These are phyloP conservation scores for Enteromius treurensis DNA, from an alignment of 2,797 vertebrate genomes.

Conservation along the genomic window DNA sequence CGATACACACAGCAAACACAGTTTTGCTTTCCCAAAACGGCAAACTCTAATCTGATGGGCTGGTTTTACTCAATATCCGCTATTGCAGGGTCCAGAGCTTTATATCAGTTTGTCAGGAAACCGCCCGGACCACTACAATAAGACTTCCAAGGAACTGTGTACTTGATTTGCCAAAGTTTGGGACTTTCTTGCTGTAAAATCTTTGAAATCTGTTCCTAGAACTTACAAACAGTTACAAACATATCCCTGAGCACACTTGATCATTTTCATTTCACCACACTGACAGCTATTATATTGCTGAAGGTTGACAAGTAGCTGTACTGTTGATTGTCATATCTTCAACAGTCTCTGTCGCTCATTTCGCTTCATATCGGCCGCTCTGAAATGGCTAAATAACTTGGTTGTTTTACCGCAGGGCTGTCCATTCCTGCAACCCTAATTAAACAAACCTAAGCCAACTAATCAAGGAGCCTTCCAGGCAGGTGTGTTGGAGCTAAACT, in stretches of 20 bases:
- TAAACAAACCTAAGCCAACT: not conserved
- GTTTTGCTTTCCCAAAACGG: not conserved
- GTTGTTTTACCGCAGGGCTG: not conserved
- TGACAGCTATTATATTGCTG: not conserved
- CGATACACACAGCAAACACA: not conserved
- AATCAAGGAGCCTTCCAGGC: not conserved
- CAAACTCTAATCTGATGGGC: conserved; percentile 1
- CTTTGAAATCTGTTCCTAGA: conserved; percentile 2
- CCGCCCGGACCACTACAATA: not conserved
- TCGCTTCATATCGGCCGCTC: not conserved
- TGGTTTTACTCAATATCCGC: not conserved
- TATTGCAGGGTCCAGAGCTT: not conserved
- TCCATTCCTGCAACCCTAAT: not conserved
- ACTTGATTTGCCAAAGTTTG: not conserved
- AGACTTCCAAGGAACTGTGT: not conserved
- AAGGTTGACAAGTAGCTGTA: not conserved
- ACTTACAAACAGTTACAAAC: not conserved
- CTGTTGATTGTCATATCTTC: not conserved
- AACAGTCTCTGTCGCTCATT: not conserved
- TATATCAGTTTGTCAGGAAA: conserved; percentile 21
- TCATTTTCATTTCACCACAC: not conserved
- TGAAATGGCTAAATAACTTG: not conserved
- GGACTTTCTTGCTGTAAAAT: not conserved
- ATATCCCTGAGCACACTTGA: not conserved
- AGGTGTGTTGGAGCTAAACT: not conserved